Evolutionary conservation across 2,113 vertebrate genomes (phyloP), one percentile per base, ranked within the genome.

Genomic region (Ciconia stormi): DNA sequence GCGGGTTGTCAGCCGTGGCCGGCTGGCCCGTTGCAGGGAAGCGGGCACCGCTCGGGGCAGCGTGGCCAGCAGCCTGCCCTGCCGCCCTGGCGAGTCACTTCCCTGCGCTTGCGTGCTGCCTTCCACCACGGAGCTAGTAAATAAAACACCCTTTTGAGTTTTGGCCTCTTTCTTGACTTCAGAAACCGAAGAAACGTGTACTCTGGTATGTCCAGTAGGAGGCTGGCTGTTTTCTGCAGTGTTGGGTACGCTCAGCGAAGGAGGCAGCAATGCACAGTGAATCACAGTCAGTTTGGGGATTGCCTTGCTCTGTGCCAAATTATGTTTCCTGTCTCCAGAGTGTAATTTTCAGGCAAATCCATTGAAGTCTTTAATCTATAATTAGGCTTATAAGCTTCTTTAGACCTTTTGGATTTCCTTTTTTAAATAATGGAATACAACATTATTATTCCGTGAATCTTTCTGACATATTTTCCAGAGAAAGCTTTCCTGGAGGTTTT

Each of bases 281-380:
- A 69, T 87, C 77, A 55, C 77, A 66, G 40, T 29, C 29, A 34
- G 61, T 42, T 49, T 42, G 38, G 59, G 61, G 34, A 82, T 84
- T 87, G 70, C 81, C 66, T 85, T 76, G 11, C 49, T 79, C 47
- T 89, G 9, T 63, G 56, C 81, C 70, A 90, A 79, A 53, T 79
- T 27, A 26, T 69, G 26, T 61, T 89, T 89, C 22, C 30, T 1
- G 0, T 76, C 87, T 87, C 52, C 47, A 82, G 73, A 47, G 36
- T 72, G 66, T 76, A 74, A 76, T 89, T 94, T 88, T 85, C 52
- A 36, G 78, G 70, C 44, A 95, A 95, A 96, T 87, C 47, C 1
- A 3, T 27, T 84, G 65, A 89, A 79, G 52, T 95, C 52, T 93
- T 94, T 79, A 90, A 73, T 87, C 83, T 94, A 38, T 91, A 94